Evolutionary conservation across 2,113 vertebrate genomes (phyloP).

Genomic region (Dicentrarchus labrax): DNA sequence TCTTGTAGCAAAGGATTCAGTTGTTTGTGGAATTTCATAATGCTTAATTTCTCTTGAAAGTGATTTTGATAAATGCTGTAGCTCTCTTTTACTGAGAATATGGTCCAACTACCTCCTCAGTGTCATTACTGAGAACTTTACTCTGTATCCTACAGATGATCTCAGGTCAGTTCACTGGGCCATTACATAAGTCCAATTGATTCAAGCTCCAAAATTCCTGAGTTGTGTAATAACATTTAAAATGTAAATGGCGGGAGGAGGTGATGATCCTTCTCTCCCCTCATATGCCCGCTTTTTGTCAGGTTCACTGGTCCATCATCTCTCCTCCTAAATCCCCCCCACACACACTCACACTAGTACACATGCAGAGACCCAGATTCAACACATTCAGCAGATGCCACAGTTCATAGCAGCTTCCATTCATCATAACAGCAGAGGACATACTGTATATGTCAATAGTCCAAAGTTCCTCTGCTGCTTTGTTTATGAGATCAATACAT

Average conservation of each 20-base stretch:
- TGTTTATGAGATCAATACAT: slow-evolving; percentile 52
- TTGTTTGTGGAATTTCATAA: neutral
- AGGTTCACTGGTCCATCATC: neutral
- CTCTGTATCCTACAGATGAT: slow-evolving; percentile 4
- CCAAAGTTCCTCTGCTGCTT: slow-evolving; percentile 22
- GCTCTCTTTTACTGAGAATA: neutral
- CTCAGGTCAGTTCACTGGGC: slow-evolving; percentile 11
- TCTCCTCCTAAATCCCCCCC: neutral
- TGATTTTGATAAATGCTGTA: too few relatives aligned
- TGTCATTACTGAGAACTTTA: neutral
- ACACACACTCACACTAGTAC: neutral
- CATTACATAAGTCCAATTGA: slow-evolving; percentile 37
- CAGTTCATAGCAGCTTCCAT: slow-evolving; percentile 7
- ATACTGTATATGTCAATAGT: slow-evolving; percentile 28
- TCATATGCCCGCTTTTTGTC: slow-evolving; percentile 29
- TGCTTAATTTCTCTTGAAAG: too few relatives aligned
- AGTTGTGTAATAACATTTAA: slow-evolving; percentile 53
- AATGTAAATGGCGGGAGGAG: slow-evolving; percentile 13
- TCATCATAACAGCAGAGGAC: slow-evolving; percentile 29
- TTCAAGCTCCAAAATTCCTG: neutral
- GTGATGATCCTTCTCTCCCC: slow-evolving; percentile 14
- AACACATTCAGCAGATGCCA: neutral
- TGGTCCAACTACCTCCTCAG: neutral
- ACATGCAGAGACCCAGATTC: slow-evolving; percentile 13
- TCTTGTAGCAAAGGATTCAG: neutral